Conservation (phyloP, 2,113 vertebrate species). For the Grallaria varia region DNA sequence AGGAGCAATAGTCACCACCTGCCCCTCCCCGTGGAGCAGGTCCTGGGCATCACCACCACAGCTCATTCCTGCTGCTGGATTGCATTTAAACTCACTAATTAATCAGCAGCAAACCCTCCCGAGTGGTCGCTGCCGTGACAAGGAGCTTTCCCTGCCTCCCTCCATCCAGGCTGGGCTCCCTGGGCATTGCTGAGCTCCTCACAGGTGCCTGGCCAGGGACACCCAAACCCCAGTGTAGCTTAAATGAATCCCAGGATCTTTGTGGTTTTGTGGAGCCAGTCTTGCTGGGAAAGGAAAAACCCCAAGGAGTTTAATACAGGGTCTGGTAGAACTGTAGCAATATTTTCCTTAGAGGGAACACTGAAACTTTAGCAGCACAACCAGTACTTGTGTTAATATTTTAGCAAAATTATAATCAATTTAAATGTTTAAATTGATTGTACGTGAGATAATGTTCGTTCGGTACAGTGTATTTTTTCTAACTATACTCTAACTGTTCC, state of each 20-base stretch:
- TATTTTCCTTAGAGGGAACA: constrained; percentile 78
- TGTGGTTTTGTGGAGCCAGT: not conserved
- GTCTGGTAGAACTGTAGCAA: constrained; percentile 57
- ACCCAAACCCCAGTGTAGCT: not conserved
- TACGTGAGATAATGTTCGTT: constrained; percentile 71
- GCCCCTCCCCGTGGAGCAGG: not conserved
- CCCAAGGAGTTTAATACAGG: constrained; percentile 35
- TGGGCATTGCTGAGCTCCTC: not conserved
- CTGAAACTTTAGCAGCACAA: constrained; percentile 71
- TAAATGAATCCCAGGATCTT: not conserved
- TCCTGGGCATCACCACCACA: not conserved
- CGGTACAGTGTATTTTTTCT: constrained; percentile 69
- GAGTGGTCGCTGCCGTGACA: not conserved
- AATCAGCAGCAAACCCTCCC: not conserved
- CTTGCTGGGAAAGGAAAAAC: not conserved
- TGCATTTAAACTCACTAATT: not conserved
- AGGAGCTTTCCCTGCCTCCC: not conserved
- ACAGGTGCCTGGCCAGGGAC: not conserved
- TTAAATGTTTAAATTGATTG: constrained; percentile 73
- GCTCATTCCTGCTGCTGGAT: not conserved
- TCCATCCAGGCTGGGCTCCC: not conserved
- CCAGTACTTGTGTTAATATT: constrained; percentile 67
- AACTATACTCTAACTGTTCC: constrained; percentile 59
- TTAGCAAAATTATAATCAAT: constrained; percentile 66
- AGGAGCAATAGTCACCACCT: not conserved